These are phyloP conservation scores for Trichopria drosophilae DNA, from an alignment of 2,888 invertebrate species.

Conservation along the genomic window DNA sequence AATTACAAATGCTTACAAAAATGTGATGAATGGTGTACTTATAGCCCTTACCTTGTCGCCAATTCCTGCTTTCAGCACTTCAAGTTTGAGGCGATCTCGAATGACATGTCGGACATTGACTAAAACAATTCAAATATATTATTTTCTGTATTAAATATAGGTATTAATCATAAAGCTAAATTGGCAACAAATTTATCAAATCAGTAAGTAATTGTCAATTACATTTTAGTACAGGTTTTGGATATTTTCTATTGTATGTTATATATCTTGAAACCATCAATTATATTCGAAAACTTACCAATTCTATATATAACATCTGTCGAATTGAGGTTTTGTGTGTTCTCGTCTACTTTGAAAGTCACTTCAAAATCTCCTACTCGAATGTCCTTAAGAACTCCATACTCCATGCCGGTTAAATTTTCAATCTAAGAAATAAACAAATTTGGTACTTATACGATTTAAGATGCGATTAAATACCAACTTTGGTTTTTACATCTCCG, in stretches of 20 bases:
- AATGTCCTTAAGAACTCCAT: slow-evolving; percentile 66
- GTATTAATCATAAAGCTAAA: too few relatives aligned
- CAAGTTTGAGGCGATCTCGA: slow-evolving; percentile 68
- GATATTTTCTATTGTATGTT: too few relatives aligned
- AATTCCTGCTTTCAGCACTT: slow-evolving; percentile 73
- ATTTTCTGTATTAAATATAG: too few relatives aligned
- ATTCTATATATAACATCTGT: slow-evolving; percentile 69
- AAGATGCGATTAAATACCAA: too few relatives aligned
- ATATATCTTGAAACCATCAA: too few relatives aligned
- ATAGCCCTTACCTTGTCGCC: slow-evolving; percentile 72
- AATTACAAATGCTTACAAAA: slow-evolving; percentile 4
- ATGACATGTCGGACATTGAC: slow-evolving; percentile 70
- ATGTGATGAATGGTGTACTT: too few relatives aligned
- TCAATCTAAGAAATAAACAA: slow-evolving; percentile 57
- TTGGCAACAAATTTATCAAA: too few relatives aligned
- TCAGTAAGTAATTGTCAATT: too few relatives aligned
- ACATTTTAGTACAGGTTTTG: too few relatives aligned
- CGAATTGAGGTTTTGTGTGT: slow-evolving; percentile 66
- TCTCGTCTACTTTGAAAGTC: slow-evolving; percentile 73
- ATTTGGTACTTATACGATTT: too few relatives aligned
- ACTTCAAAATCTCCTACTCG: slow-evolving; percentile 77
- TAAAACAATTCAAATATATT: slow-evolving; percentile 54
- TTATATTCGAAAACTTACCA: slow-evolving; percentile 61
- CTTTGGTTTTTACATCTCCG: too few relatives aligned
- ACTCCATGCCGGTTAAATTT: slow-evolving; percentile 70